Conservation (phyloP, 2,797 vertebrate species). For the Hippocampus kuda region DNA sequence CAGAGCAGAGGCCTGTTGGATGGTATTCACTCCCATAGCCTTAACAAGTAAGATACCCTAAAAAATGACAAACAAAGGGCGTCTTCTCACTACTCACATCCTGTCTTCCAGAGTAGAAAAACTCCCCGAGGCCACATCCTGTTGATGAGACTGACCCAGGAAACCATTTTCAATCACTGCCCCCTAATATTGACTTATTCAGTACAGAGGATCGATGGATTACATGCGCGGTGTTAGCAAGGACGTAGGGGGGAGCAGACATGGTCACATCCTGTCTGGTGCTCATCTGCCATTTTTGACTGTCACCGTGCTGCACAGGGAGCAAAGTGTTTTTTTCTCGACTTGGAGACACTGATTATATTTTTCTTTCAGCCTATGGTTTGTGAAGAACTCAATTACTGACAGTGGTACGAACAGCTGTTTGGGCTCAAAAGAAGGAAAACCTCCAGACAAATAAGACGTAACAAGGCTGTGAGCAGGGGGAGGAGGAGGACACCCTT, state of each 20-base stretch:
- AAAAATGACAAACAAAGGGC: constrained; percentile 10
- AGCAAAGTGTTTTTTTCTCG: constrained; percentile 31
- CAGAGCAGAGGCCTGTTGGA: background rate
- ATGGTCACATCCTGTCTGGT: constrained; percentile 18
- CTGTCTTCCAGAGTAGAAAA: background rate
- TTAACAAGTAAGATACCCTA: constrained; percentile 11
- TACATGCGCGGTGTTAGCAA: constrained; percentile 6
- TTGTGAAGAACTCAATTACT: constrained; percentile 27
- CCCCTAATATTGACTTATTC: constrained; percentile 29
- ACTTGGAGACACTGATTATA: constrained; percentile 31
- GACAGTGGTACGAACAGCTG: constrained; percentile 40
- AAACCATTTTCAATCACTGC: constrained; percentile 18
- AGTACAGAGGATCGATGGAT: constrained; percentile 21
- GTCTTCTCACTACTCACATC: constrained; percentile 6
- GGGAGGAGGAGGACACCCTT: background rate
- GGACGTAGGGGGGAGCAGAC: constrained; percentile 1
- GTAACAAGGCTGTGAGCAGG: constrained; percentile 9
- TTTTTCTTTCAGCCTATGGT: constrained; percentile 30
- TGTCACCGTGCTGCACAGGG: constrained; percentile 20
- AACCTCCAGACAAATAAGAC: constrained; percentile 30
- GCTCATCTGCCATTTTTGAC: constrained; percentile 16
- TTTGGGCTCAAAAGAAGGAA: constrained; percentile 49
- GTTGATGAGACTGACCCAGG: constrained; percentile 20
- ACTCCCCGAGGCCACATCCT: constrained; percentile 7
- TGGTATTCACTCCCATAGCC: background rate